These are phyloP conservation scores for Drosophila littoralis DNA, from an alignment of 1,140 invertebrate species.

Conservation along the genomic window DNA sequence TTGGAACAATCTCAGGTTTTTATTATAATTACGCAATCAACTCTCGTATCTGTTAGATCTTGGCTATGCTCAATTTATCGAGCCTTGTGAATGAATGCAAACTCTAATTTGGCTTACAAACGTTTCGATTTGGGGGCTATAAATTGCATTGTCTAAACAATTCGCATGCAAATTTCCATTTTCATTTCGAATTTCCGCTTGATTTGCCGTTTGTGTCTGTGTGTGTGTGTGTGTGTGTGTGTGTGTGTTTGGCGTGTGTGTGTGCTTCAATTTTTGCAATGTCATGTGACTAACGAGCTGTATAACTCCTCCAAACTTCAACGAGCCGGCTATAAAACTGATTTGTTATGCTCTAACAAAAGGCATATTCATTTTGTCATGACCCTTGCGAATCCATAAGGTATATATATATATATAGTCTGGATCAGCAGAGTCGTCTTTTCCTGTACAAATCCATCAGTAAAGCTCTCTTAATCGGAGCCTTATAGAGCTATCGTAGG, in stretches of 20 bases:
- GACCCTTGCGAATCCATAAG: no score
- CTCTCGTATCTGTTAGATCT: neutral
- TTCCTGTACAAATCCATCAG: no score
- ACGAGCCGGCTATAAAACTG: slow-evolving; percentile 27
- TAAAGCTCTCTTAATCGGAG: no score
- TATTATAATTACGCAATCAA: slow-evolving; percentile 11
- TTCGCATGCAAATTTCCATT: slow-evolving; percentile 31
- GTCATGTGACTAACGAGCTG: slow-evolving; percentile 35
- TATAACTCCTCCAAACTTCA: slow-evolving; percentile 14
- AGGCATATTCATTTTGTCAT: no score
- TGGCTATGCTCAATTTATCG: slow-evolving; percentile 8
- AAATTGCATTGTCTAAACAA: slow-evolving; percentile 40
- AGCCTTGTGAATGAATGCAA: slow-evolving; percentile 35
- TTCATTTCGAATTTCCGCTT: slow-evolving; percentile 42
- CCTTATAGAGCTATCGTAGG: no score
- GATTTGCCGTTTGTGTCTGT: neutral
- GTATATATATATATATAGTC: no score
- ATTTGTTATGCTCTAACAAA: neutral
- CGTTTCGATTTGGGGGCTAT: slow-evolving; percentile 13
- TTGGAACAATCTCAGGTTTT: neutral
- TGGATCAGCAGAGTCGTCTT: no score
- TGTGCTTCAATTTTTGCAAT: slow-evolving; percentile 21
- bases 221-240: slow-evolving; percentile 5
- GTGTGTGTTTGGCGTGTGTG: slow-evolving; percentile 1
- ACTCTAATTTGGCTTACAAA: slow-evolving; percentile 30